phyloP scores from a whole-genome alignment of 2,888 invertebrate genomes.

The Rhaphigaster nebulosa region DNA sequence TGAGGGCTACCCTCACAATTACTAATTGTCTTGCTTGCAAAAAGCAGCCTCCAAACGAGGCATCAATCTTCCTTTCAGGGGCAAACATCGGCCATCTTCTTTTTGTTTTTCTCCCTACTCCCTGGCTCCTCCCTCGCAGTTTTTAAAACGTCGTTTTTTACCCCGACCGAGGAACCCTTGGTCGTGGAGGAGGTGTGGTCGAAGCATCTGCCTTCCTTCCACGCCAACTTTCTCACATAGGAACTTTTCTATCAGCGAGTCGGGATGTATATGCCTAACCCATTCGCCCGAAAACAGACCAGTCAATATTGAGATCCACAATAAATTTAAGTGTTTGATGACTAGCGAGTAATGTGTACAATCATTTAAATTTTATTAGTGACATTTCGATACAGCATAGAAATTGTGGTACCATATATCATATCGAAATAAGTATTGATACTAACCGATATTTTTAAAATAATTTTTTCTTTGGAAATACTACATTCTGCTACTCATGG shows the following conservation, averaged over 20 bases:
- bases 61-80: slow-evolving; percentile 64
- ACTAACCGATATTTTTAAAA: too few relatives aligned
- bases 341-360: too few relatives aligned
- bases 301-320: too few relatives aligned
- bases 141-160: slow-evolving; percentile 55
- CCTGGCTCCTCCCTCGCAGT: slow-evolving; percentile 51
- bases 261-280: neutral
- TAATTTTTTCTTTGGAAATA: too few relatives aligned
- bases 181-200: neutral
- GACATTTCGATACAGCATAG: too few relatives aligned
- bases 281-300: too few relatives aligned
- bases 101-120: slow-evolving; percentile 44
- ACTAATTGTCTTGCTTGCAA: slow-evolving; percentile 65
- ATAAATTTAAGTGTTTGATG: too few relatives aligned
- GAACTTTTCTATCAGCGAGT: neutral
- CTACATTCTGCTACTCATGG: too few relatives aligned
- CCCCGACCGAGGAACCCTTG: neutral
- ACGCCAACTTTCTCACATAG: neutral
- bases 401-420: too few relatives aligned
- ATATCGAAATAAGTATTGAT: too few relatives aligned
- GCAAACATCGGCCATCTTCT: slow-evolving; percentile 56
- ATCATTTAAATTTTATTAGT: too few relatives aligned
- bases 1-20: slow-evolving; percentile 63
- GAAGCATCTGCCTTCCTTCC: neutral
- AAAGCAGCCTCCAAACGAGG: slow-evolving; percentile 64